Base-by-base conservation (phyloP, 2,113 vertebrate species). In the Loxodonta africana region DNA sequence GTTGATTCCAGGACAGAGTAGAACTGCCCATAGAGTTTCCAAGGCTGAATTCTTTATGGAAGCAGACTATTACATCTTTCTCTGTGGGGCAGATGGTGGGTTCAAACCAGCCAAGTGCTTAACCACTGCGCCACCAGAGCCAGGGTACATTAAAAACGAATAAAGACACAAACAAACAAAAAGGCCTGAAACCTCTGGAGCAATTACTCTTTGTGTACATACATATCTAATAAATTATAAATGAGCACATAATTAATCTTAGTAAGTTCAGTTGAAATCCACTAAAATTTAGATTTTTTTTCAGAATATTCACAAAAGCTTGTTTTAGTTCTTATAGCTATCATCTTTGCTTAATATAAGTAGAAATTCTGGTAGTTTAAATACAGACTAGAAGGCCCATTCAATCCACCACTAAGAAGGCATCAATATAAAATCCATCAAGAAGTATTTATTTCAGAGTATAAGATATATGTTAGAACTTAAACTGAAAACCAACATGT, bases 401-500 rank as follows among this genome's bases (percentile, higher is more conserved):
- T 18, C 81, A 85, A 83, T 94, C 57, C 71, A 30, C 2, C 77
- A 5, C n/a, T 87, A 41, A 41, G 26, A 37, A 73, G n/a, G 33
- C 89, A 51, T 82, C 81, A 48, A 37, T 5, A 18, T 77, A 85
- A 86, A 89, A 12, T 71, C 87, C 44, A 85, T 94, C 5, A 86
- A 65, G 76, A 98, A 97, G 78, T 25, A 44, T 82, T 92, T 88
- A 69, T 33, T 0, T 0, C 57, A 84, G 4, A 0, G 51, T 51
- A 84, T 96, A 51, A 77, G 6, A 94, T 51, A 77, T 67, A 60
- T 5, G 51, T 48, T 88, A 81, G 96, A 26, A 94, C 81, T 97
- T 97, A 20, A 93, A 65, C 73, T 25, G 21, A 74, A 74, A 41
- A 96, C 87, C 65, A 96, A 95, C 88, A 97, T 89, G 86, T 15